These are phyloP conservation scores for Papilio polytes DNA, from an alignment of 1,140 invertebrate species.

Conservation along the genomic window DNA sequence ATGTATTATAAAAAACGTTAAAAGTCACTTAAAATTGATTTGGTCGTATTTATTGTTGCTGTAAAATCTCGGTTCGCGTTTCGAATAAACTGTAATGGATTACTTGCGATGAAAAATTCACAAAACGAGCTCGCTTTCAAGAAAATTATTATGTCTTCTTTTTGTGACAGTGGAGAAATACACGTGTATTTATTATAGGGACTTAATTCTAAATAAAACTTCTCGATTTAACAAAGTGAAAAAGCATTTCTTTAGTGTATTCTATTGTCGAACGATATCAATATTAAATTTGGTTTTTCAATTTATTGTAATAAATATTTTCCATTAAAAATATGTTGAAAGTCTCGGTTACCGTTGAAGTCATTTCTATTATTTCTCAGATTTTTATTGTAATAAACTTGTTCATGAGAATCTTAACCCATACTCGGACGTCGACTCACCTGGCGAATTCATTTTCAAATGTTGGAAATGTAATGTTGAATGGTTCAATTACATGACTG, in stretches of 20 bases:
- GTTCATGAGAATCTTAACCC: too few relatives aligned
- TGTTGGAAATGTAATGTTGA: too few relatives aligned
- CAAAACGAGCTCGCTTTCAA: background rate
- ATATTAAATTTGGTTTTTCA: too few relatives aligned
- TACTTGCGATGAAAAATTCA: slow-evolving; percentile 19
- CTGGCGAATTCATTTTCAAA: too few relatives aligned
- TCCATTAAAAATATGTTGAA: too few relatives aligned
- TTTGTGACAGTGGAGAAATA: background rate
- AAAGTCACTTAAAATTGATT: slow-evolving; percentile 7
- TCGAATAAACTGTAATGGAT: slow-evolving; percentile 7
- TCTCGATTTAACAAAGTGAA: background rate
- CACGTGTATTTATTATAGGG: background rate
- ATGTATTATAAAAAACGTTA: background rate
- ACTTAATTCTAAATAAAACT: background rate
- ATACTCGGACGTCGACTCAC: too few relatives aligned
- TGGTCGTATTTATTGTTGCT: background rate
- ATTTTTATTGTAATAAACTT: too few relatives aligned
- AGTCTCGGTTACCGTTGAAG: too few relatives aligned
- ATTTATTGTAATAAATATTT: too few relatives aligned
- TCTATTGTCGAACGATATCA: background rate
- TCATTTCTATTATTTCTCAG: too few relatives aligned
- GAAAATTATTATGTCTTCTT: slow-evolving; percentile 1
- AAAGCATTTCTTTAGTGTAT: background rate
- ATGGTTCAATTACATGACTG: too few relatives aligned
- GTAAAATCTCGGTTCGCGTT: background rate